These are phyloP conservation scores for Galaxea fascicularis DNA, from an alignment of 92 coral and sea anemone species.

Conservation along the genomic window DNA sequence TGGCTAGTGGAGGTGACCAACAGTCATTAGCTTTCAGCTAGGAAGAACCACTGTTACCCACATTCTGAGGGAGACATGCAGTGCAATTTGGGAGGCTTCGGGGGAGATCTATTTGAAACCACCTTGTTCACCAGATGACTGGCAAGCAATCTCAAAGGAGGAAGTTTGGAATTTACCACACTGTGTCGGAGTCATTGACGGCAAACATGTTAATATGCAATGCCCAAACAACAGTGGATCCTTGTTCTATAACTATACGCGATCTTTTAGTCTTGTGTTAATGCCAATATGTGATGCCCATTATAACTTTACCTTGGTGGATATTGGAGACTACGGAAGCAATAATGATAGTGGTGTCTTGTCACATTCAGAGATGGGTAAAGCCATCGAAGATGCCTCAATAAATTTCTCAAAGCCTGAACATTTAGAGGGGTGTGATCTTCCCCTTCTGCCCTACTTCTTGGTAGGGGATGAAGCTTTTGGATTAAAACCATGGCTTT, in stretches of 20 bases:
- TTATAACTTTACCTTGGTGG: constrained; percentile 65
- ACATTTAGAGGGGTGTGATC: constrained; percentile 44
- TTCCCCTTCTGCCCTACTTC: constrained; percentile 48
- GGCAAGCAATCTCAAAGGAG: constrained; percentile 66
- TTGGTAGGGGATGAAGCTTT: constrained; percentile 69
- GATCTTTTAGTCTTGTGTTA: constrained; percentile 65
- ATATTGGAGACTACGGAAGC: constrained; percentile 74
- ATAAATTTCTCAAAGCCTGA: constrained; percentile 51
- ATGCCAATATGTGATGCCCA: constrained; percentile 80
- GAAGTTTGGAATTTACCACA: constrained; percentile 79
- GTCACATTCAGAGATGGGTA: constrained; percentile 67
- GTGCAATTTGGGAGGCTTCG: constrained; percentile 67
- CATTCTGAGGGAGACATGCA: constrained; percentile 64
- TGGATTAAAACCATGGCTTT: constrained; percentile 55
- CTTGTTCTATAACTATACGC: constrained; percentile 67
- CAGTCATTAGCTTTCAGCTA: constrained; percentile 53
- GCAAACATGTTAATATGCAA: constrained; percentile 75
- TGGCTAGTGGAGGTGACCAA: constrained; percentile 65
- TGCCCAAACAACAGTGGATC: constrained; percentile 76
- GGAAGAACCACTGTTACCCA: constrained; percentile 61
- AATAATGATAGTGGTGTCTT: constrained; percentile 74
- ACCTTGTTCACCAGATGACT: constrained; percentile 63
- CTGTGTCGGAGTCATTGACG: constrained; percentile 76
- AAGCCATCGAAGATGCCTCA: constrained; percentile 43
- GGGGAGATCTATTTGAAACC: constrained; percentile 44